phyloP scores from a whole-genome alignment of 2,888 invertebrate genomes.

The Drosophila trichaetosa region DNA sequence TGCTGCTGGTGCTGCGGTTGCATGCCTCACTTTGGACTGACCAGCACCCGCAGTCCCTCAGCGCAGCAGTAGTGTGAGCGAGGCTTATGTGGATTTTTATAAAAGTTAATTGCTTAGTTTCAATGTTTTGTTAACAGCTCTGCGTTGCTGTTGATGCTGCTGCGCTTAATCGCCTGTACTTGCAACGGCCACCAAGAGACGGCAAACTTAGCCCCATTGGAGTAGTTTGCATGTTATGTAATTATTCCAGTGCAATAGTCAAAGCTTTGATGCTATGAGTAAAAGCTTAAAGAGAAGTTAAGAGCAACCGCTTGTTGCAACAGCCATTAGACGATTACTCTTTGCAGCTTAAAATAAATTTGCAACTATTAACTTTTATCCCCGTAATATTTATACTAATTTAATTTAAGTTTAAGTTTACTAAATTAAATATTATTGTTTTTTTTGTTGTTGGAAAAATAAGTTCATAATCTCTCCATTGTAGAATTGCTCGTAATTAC shows the following conservation, averaged over 20 bases:
- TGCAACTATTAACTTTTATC: background rate
- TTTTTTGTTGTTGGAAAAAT: background rate
- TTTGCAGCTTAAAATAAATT: background rate
- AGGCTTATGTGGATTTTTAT: constrained; percentile 42
- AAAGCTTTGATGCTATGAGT: constrained; percentile 14
- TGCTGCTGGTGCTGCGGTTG: constrained; percentile 36
- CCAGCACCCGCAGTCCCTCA: constrained; percentile 7
- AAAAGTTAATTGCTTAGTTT: constrained; percentile 58
- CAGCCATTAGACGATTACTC: background rate
- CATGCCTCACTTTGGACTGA: constrained; percentile 37
- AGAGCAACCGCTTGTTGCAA: background rate
- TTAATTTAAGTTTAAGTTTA: background rate
- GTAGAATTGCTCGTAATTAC: background rate
- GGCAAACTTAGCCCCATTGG: constrained; percentile 20
- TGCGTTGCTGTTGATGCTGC: constrained; percentile 22
- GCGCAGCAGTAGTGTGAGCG: background rate
- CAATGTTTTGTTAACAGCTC: constrained; percentile 38
- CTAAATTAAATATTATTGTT: background rate
- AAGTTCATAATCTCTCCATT: background rate
- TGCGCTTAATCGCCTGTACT: constrained; percentile 35
- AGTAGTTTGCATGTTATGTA: constrained; percentile 23
- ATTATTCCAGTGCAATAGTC: constrained; percentile 32
- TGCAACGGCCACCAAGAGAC: constrained; percentile 25
- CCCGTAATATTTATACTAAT: background rate
- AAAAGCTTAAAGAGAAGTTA: constrained; percentile 2